Conservation (phyloP, 2,113 vertebrate species). For the Chionomys nivalis region DNA sequence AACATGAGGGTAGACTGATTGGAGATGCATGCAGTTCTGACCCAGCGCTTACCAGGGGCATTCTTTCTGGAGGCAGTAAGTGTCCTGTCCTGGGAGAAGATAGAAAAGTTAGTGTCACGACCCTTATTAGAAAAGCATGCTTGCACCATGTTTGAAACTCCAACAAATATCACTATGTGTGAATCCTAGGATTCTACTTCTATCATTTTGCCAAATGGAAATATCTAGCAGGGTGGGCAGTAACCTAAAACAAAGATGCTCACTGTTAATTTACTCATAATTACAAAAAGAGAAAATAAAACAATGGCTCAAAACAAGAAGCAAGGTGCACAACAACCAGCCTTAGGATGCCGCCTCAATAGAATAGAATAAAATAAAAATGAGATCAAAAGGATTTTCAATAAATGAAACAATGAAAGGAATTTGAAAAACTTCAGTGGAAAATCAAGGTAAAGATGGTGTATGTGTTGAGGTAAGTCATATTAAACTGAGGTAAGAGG, state of each 20-base stretch:
- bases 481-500: neutral
- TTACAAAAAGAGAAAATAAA: neutral
- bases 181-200: neutral
- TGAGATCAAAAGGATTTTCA: conserved; percentile 24
- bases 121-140: neutral
- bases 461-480: neutral
- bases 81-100: neutral
- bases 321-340: neutral
- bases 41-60: too few relatives aligned
- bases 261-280: neutral
- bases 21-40: neutral
- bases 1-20: neutral
- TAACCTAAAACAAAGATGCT: neutral
- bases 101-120: neutral
- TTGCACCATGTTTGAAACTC: neutral
- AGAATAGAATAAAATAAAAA: neutral
- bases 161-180: neutral
- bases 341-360: neutral
- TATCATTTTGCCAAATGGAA: neutral
- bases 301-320: neutral
- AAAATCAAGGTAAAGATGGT: neutral
- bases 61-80: neutral
- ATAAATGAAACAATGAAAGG: neutral
- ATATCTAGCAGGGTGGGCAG: neutral
- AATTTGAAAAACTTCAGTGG: neutral